Conservation (phyloP, 2,113 vertebrate genomes). For the Alces alces region DNA sequence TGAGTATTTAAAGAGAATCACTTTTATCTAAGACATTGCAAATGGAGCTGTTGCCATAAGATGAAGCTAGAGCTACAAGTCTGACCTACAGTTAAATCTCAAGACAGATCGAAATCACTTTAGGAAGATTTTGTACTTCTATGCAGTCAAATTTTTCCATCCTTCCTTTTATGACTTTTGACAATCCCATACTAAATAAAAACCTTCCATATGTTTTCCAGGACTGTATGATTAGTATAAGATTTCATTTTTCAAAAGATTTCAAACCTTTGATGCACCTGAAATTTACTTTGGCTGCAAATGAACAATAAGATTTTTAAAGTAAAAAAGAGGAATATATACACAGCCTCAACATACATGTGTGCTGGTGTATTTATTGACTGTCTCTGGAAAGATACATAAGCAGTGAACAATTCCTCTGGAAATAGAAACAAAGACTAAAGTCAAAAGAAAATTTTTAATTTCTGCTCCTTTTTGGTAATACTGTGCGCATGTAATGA, state of each 20-base stretch:
- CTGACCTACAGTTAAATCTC: not conserved
- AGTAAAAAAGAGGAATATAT: not conserved
- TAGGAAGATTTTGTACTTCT: constrained; percentile 27
- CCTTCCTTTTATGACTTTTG: not conserved
- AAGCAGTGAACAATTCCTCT: not conserved
- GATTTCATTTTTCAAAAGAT: not conserved
- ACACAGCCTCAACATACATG: not conserved
- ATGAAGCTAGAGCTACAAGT: not conserved
- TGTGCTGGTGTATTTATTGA: not conserved
- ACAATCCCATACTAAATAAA: not conserved
- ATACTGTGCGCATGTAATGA: not conserved
- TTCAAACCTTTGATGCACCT: not conserved
- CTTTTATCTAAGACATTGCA: not conserved
- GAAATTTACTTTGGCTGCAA: not conserved
- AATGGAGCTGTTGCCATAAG: not conserved
- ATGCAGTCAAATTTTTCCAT: not conserved
- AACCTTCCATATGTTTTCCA: not conserved
- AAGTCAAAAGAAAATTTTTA: not conserved
- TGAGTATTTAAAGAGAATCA: not conserved
- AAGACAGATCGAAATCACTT: constrained; percentile 16
- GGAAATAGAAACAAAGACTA: not conserved
- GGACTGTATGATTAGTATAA: not conserved
- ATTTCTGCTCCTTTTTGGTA: not conserved
- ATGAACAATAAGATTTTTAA: not conserved
- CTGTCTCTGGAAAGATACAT: not conserved